Evolutionary conservation across 1,140 invertebrate species (phyloP), one percentile per base, ranked within the genome.

Genomic region (Drosophila aff.): DNA sequence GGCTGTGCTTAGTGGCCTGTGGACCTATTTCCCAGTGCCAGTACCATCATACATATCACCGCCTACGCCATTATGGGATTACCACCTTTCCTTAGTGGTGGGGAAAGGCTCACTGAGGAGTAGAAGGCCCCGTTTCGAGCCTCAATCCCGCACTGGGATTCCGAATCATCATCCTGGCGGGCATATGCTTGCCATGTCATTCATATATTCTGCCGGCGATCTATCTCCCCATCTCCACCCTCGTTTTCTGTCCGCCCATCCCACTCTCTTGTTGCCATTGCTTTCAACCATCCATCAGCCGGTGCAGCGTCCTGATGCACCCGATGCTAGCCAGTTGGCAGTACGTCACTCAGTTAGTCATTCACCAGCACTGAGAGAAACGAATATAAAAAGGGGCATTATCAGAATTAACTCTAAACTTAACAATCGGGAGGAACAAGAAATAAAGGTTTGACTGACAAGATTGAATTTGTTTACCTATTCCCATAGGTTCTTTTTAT

Each of bases 271-370:
- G 52, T 55, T 59, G n/a, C 36, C 23, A 26, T 43, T 59, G 57
- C 75, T 90, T 89, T 85, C 85, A 84, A 62, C 74, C 85, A 89
- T 89, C 85, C 85, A 89, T 89, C 85, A 90, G 81, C 44, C 68
- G 62, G 43, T 38, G 68, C 50, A 49, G 65, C 59, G 57, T 67
- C 55, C 59, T 63, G 74, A 31, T 78, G 68, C 44, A 69, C 73
- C 59, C 76, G 58, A 49, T 81, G 58, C 36, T 79, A 28, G 68
- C 53, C 67, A 77, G 76, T 72, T 87, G 76, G 63, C 83, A 86
- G 83, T 67, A 68, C 76, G 83, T 87, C 83, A 76, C 72, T 80
- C 77, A 74, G 76, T 82, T 68, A 77, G 60, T 84, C 69, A 81
- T 60, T 81, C 46, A 40, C 7, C 4, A 55, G 9, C 59, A 79